Evolutionary conservation across 2,797 vertebrate genomes (phyloP), one percentile per base, ranked within the genome.

Genomic region (Adelosebastes latens): DNA sequence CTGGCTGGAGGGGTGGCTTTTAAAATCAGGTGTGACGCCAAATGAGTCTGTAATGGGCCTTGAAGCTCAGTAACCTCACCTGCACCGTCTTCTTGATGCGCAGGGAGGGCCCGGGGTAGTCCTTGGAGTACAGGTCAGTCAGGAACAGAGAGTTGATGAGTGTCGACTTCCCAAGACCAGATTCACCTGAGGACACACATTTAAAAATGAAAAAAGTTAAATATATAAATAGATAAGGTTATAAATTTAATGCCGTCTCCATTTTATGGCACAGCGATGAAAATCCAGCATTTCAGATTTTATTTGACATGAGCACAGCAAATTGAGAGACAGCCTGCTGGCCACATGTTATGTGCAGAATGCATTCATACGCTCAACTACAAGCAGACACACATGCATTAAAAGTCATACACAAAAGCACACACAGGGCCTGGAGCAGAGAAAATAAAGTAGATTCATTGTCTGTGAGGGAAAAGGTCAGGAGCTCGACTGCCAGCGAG

Each of bases 51-150:
- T 10, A 7, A 55, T 13, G 1, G 6, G 10, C 1, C 24, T 27
- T 6, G 2, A 59, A 27, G 58, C 2, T 56, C 29, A 66, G 25
- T 6, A 10, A 0, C 2, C 77, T 86, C 83, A 97, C 96, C 95
- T 97, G 96, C 32, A 96, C 96, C 2, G 96, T 97, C 85, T 96
- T 97, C 90, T 96, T 96, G 84, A 96, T 96, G 85, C 96, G 95
- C 85, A 94, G 95, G 22, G 96, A 96, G 0, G 96, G 96, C 0
- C 96, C 96, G 0, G 96, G 96, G 82, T 96, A 96, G 55, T 97
- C 96, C 92, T 96, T 96, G 63, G 96, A 96, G 92, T 97, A 96
- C 31, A 97, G 87, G 81, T 96, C 96, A 5, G 96, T 96, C 79
- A 97, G 93, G 89, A 97, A 97, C 74, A 97, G 92, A 12, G 96